Conservation (phyloP, 2,113 vertebrate genomes). For the Lucifuga dentata region DNA sequence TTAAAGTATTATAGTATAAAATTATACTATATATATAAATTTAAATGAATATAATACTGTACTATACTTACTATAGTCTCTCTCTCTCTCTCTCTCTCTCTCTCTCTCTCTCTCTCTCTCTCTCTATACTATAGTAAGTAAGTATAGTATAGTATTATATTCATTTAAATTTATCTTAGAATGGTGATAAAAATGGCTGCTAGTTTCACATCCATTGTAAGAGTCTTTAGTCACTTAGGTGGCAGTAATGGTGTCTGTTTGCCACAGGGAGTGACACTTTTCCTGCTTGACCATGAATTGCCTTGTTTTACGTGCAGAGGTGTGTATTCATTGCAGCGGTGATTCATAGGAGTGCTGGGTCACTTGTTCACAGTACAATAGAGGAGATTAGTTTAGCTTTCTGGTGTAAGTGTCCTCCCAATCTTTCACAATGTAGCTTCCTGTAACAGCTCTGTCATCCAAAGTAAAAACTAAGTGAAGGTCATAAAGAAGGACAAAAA, state of each 20-base stretch:
- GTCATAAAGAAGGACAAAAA: constrained; percentile 20
- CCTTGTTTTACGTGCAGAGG: constrained; percentile 46
- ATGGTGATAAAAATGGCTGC: no score
- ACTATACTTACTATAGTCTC: no score
- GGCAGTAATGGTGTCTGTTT: constrained; percentile 16
- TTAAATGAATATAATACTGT: no score
- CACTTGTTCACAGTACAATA: constrained; percentile 54
- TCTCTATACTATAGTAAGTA: no score
- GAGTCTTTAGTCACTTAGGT: neutral
- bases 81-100: no score
- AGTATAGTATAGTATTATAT: no score
- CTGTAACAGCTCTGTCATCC: constrained; percentile 47
- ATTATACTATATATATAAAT: no score
- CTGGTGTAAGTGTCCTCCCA: constrained; percentile 23
- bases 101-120: no score
- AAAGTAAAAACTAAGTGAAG: constrained; percentile 20
- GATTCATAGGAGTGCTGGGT: constrained; percentile 51
- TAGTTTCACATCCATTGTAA: constrained; percentile 36
- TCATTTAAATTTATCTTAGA: no score
- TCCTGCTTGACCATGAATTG: constrained; percentile 41
- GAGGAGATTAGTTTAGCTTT: constrained; percentile 49
- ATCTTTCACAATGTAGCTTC: constrained; percentile 48
- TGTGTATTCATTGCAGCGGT: constrained; percentile 19
- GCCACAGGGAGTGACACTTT: constrained; percentile 29
- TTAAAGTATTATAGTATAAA: no score